Evolutionary conservation across 2,888 invertebrate species (phyloP).

Genomic region (Dyspetes luteomarginatus): DNA sequence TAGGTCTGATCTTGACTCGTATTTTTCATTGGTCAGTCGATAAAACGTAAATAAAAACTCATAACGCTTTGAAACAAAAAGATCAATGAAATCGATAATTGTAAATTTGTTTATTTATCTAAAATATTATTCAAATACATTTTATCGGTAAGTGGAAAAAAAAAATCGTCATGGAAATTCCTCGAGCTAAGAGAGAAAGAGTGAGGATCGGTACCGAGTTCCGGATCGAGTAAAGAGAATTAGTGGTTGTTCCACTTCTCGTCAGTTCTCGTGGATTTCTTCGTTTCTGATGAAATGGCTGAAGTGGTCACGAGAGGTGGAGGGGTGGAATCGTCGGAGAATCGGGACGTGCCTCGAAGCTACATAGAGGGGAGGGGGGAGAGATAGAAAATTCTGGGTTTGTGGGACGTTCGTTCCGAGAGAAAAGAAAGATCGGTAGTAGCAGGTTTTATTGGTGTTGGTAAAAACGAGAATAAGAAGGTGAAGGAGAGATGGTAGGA

Average conservation of each 20-base stretch:
- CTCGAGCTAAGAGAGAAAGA: slow-evolving; percentile 22
- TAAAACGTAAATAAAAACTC: neutral
- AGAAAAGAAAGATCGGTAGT: slow-evolving; percentile 69
- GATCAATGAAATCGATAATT: neutral
- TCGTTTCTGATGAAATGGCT: neutral
- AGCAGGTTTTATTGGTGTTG: slow-evolving; percentile 33
- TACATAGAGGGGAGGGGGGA: slow-evolving; percentile 14
- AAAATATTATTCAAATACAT: slow-evolving; percentile 4
- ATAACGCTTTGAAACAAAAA: neutral
- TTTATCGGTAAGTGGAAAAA: neutral
- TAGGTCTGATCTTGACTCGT: slow-evolving; percentile 67
- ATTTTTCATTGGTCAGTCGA: slow-evolving; percentile 67
- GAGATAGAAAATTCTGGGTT: slow-evolving; percentile 76
- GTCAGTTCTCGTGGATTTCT: slow-evolving; percentile 39
- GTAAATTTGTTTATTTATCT: neutral
- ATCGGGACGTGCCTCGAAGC: slow-evolving; percentile 35
- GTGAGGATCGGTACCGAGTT: slow-evolving; percentile 41
- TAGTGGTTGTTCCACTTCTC: slow-evolving; percentile 64
- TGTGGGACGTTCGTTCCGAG: slow-evolving; percentile 75
- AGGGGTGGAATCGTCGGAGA: slow-evolving; percentile 22
- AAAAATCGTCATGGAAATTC: slow-evolving; percentile 33
- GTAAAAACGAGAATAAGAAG: slow-evolving; percentile 54
- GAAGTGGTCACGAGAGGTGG: slow-evolving; percentile 15
- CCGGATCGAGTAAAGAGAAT: slow-evolving; percentile 37
- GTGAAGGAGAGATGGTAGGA: slow-evolving; percentile 69